Evolutionary conservation across 2,113 vertebrate species (phyloP).

Genomic region (Cyanoderma ruficeps): DNA sequence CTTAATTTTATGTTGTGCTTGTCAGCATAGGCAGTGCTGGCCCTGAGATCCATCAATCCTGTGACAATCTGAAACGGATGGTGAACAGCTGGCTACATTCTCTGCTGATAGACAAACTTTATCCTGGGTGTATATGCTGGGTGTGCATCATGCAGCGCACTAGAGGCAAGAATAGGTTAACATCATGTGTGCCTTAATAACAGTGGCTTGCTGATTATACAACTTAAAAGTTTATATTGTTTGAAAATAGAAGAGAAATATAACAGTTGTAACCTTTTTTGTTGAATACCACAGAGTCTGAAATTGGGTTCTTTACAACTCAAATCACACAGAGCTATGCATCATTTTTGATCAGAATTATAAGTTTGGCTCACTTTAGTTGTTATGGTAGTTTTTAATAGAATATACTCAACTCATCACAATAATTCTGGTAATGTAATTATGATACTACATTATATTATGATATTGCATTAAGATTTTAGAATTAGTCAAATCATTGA

Average conservation of each 20-base stretch:
- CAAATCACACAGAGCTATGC: neutral
- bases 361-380: neutral
- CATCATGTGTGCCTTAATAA: neutral
- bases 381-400: neutral
- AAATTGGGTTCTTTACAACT: neutral
- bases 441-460: neutral
- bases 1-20: neutral
- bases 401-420: neutral
- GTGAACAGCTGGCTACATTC: neutral
- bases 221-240: neutral
- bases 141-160: accelerated
- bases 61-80: accelerated
- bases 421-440: neutral
- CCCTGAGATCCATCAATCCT: neutral
- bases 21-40: neutral
- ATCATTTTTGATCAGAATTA: neutral
- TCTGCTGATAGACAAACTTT: neutral
- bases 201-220: neutral
- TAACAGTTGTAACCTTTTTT: neutral
- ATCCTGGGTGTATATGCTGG: accelerated
- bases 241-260: neutral
- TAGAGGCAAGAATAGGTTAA: neutral
- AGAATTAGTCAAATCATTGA: neutral
- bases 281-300: neutral
- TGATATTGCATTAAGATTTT: neutral